Evolutionary conservation across 2,888 invertebrate genomes (phyloP), one percentile per base, ranked within the genome.

Genomic region (Aquatica leii): DNA sequence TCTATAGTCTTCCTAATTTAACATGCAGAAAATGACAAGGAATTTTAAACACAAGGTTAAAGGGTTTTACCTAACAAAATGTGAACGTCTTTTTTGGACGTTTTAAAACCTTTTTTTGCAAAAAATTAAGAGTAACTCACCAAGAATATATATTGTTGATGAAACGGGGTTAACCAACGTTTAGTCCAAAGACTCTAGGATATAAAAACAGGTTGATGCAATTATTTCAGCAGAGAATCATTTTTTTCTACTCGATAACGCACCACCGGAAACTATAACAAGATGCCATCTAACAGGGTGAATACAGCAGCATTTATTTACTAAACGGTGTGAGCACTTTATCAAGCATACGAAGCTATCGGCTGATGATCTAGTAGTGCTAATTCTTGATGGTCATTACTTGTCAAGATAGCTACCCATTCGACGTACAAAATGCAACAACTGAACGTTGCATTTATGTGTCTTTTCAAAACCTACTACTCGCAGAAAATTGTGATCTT

Each of bases 271-370:
- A 17, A 61, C 77, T 49, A 68, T 70, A 59, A 74, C 71, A 20
- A 67, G 62, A n/a, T 71, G 71, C 57, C 73, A 70, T 69, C 67
- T 71, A 46, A 71, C 64, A 64, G 76, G 76, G 6, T 79, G 76
- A 76, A 76, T 73, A 62, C 72, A 69, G 57, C 41, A 51, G 50
- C 49, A 73, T 37, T 61, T 71, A 56, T 72, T 74, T 43, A 56
- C 69, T 18, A n/a, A n/a, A n/a, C 77, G 77, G 76, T 70, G 79
- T 31, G 58, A 72, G 56, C 74, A 76, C 65, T 78, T 80, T 63
- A 58, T 72, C 9, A 37, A 68, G 12, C 53, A 67, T 50, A 59
- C 66, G 31, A 73, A 76, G 56, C 67, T 72, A 14, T 12, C 9
- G 12, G 9, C 54, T 53, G 69, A 34, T 6, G 17, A 35, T 51